phyloP scores from a whole-genome alignment of 1,140 invertebrate species.

The Eciton burchellii region DNA sequence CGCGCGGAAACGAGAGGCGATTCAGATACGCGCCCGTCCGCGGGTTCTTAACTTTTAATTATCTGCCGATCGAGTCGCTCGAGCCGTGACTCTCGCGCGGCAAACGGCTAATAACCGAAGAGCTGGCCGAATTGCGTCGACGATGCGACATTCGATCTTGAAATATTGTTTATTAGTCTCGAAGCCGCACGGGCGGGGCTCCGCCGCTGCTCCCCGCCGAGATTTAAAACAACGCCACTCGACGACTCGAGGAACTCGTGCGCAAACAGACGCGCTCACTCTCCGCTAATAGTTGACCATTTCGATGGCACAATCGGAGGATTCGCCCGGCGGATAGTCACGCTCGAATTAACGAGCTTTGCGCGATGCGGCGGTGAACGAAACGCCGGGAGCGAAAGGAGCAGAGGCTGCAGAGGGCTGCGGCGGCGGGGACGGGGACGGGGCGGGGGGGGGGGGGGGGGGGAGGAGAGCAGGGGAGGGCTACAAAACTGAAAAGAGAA shows the following conservation, averaged over 20 bases:
- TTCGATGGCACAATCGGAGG: constrained; percentile 64
- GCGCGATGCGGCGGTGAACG: constrained; percentile 51
- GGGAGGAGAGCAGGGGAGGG: not conserved
- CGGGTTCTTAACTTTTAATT: not conserved
- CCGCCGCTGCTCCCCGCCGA: no score
- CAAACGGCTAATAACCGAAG: no score
- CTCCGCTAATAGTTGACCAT: constrained; percentile 69
- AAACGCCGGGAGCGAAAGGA: constrained; percentile 39
- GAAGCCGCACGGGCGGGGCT: no score
- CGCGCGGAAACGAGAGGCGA: not conserved
- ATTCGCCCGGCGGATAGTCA: constrained; percentile 72
- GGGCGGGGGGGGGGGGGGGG: not conserved
- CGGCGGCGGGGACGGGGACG: no score
- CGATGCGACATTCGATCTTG: not conserved
- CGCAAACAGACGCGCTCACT: constrained; percentile 35
- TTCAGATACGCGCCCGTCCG: not conserved
- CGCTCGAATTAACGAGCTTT: constrained; percentile 74
- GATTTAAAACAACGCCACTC: constrained; percentile 42
- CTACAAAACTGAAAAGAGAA: constrained; percentile 70
- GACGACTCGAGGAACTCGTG: constrained; percentile 35
- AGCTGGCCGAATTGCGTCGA: not conserved
- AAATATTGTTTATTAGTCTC: constrained; percentile 14
- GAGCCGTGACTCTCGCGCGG: not conserved
- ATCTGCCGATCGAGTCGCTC: not conserved
- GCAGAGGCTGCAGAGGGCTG: no score